Percentiles rank a stretch among this genome's conserved stretches.
These are phyloP conservation scores for Porites rus DNA, from an alignment of 92 coral and sea anemone species.

Conservation along the genomic window DNA sequence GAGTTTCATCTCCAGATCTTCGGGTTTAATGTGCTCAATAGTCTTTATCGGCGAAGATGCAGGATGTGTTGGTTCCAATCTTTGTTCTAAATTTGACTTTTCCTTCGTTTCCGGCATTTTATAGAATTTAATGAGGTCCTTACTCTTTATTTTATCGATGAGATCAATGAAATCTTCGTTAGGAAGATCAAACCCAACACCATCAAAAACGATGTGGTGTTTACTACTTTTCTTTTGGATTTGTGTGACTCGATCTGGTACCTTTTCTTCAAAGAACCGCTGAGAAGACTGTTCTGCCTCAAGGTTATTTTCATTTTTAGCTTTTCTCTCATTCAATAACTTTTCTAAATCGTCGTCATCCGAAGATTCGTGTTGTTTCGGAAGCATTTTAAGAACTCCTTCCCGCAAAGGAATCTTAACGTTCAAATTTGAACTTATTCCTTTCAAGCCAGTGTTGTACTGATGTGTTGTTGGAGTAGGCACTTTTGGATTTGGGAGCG, in stretches of 20 bases:
- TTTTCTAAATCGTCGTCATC: slow-evolving; percentile 39
- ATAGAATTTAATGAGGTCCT: slow-evolving; percentile 27
- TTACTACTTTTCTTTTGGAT: slow-evolving; percentile 30
- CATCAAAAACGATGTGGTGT: slow-evolving; percentile 74
- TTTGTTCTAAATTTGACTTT: slow-evolving; percentile 10
- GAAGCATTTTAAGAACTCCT: slow-evolving; percentile 42
- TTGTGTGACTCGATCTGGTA: slow-evolving; percentile 7
- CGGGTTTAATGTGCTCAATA: slow-evolving; percentile 51
- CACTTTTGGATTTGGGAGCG: background rate
- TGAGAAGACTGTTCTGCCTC: slow-evolving; percentile 32
- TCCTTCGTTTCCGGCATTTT: slow-evolving; percentile 1
- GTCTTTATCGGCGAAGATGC: background rate
- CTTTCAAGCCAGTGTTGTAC: background rate
- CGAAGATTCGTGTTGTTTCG: slow-evolving; percentile 12
- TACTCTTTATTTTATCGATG: slow-evolving; percentile 50
- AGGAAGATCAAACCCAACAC: slow-evolving; percentile 73
- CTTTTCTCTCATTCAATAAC: slow-evolving; percentile 18
- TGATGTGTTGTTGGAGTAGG: background rate
- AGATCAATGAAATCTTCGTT: slow-evolving; percentile 60
- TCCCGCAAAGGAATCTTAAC: slow-evolving; percentile 28
- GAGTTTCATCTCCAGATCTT: slow-evolving; percentile 52
- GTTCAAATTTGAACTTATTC: slow-evolving; percentile 1
- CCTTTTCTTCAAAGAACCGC: slow-evolving; percentile 48
- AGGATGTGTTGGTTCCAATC: background rate
- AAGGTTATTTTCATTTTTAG: background rate